Evolutionary conservation across 2,888 invertebrate species (phyloP).

Genomic region (Oxyscelio sp.): DNA sequence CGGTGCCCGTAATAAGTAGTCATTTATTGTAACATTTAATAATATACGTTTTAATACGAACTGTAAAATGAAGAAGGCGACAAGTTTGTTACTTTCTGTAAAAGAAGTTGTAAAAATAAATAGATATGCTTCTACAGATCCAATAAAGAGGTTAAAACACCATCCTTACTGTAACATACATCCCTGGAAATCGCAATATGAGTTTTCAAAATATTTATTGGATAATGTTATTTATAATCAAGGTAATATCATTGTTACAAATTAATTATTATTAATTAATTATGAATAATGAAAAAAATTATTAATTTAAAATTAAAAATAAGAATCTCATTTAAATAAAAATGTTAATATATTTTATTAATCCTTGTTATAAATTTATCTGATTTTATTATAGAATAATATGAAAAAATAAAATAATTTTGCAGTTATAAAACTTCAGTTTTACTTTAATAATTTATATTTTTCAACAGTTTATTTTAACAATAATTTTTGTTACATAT

Average conservation of each 20-base stretch:
- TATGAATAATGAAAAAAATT: too few relatives aligned
- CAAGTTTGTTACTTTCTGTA: not conserved
- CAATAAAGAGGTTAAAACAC: not conserved
- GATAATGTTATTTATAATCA: slow-evolving; percentile 64
- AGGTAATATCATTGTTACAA: slow-evolving; percentile 24
- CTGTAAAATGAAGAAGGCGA: not conserved
- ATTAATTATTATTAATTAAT: too few relatives aligned
- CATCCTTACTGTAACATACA: slow-evolving; percentile 69
- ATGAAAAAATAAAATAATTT: too few relatives aligned
- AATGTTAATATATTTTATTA: not conserved
- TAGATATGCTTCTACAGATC: not conserved
- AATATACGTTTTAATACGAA: too few relatives aligned
- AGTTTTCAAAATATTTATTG: slow-evolving; percentile 52
- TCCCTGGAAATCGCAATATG: slow-evolving; percentile 59
- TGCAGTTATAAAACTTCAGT: too few relatives aligned
- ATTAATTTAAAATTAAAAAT: not conserved
- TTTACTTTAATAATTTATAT: too few relatives aligned
- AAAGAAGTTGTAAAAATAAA: not conserved
- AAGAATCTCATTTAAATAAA: not conserved
- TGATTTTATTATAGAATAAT: too few relatives aligned
- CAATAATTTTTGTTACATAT: too few relatives aligned
- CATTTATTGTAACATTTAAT: too few relatives aligned
- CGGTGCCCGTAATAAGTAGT: too few relatives aligned
- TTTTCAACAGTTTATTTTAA: too few relatives aligned
- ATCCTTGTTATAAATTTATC: too few relatives aligned